Conservation (phyloP, 1,140 invertebrate genomes). For the Bathynomus jamesi region DNA sequence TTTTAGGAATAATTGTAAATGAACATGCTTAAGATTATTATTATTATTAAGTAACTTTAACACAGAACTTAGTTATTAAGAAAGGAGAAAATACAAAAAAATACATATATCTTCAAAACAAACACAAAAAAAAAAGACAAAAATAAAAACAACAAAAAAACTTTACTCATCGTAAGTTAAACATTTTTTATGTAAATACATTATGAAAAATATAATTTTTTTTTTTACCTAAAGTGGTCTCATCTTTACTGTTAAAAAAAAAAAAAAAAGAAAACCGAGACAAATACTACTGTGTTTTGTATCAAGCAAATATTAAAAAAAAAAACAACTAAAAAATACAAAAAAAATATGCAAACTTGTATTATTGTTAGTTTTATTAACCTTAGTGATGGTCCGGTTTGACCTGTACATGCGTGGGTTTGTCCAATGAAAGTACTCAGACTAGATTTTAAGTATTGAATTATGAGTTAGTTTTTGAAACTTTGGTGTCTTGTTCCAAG, state of each 20-base stretch:
- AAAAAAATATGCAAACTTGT: neutral
- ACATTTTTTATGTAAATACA: neutral
- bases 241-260: too few species aligned
- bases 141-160: neutral
- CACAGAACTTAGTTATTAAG: neutral
- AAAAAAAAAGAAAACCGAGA: too few species aligned
- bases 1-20: too few species aligned
- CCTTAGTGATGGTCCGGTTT: neutral
- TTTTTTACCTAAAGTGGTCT: too few species aligned
- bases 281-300: conserved; percentile 1
- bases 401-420: too few species aligned
- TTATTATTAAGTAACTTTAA: neutral
- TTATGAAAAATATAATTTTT: too few species aligned
- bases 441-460: too few species aligned
- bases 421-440: too few species aligned
- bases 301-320: neutral
- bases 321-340: neutral
- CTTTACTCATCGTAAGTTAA: neutral
- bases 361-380: neutral
- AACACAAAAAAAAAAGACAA: neutral
- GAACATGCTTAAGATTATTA: conserved; percentile 24
- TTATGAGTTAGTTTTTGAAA: too few species aligned
- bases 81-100: neutral
- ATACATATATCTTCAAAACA: neutral
- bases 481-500: too few species aligned